phyloP scores from a whole-genome alignment of 2,888 invertebrate genomes.

The Stegophylla sp. region DNA sequence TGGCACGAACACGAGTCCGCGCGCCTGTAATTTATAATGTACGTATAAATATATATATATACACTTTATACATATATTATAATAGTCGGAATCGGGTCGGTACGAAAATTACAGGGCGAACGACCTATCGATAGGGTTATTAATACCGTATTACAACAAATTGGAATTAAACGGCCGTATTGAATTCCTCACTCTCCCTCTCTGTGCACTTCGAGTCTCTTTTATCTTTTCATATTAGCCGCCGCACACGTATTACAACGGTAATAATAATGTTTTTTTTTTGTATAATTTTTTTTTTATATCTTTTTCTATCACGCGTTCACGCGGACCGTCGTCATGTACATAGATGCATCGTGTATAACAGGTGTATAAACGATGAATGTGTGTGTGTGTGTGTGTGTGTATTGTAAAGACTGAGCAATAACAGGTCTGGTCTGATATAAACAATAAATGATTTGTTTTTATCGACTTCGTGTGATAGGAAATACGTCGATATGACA shows the following conservation, averaged over 20 bases:
- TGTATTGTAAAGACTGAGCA: too few relatives aligned
- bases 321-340: too few relatives aligned
- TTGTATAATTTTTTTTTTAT: background rate
- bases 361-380: too few relatives aligned
- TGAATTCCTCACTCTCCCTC: constrained; percentile 55
- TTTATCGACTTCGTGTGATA: too few relatives aligned
- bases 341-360: too few relatives aligned
- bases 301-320: background rate
- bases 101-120: constrained; percentile 55
- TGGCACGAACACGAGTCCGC: constrained; percentile 36
- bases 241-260: constrained; percentile 44
- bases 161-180: constrained; percentile 56
- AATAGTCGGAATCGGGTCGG: constrained; percentile 30
- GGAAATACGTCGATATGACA: too few relatives aligned
- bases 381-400: too few relatives aligned
- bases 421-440: too few relatives aligned
- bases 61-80: background rate
- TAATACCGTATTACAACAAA: constrained; percentile 56
- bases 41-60: background rate
- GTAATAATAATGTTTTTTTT: constrained; percentile 19
- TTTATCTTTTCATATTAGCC: constrained; percentile 37
- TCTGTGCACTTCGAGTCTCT: background rate
- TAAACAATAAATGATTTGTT: too few relatives aligned
- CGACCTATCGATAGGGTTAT: constrained; percentile 56
- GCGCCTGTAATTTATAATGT: constrained; percentile 34